Evolutionary conservation across 2,797 vertebrate species (phyloP).

Genomic region (Chloroceryle amazona): DNA sequence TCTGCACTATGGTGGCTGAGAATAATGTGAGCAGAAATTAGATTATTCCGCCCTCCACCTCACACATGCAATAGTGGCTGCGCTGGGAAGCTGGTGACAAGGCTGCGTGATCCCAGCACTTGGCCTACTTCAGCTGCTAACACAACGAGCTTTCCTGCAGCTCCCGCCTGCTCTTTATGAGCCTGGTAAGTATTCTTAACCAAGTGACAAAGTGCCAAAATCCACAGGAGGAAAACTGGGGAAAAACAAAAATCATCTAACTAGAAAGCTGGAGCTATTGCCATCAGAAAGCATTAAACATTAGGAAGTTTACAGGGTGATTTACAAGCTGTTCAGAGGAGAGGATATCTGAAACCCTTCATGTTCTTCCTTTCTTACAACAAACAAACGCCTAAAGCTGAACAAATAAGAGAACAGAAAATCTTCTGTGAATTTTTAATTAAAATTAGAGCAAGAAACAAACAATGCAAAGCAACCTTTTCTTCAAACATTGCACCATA

Average conservation of each 20-base stretch:
- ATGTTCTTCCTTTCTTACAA: background rate
- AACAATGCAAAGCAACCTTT: background rate
- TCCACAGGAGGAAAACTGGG: background rate
- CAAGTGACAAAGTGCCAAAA: background rate
- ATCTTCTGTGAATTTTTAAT: background rate
- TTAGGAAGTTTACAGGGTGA: background rate
- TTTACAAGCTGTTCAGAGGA: background rate
- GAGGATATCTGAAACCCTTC: background rate
- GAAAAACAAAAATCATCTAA: background rate
- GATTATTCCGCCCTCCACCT: background rate
- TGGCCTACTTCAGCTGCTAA: background rate
- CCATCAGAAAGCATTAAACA: background rate
- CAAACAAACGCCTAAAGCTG: background rate
- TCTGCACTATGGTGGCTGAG: background rate
- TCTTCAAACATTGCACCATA: background rate
- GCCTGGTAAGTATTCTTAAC: background rate
- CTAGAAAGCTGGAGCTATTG: background rate
- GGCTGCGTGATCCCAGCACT: background rate
- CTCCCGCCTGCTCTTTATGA: background rate
- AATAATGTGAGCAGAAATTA: accelerated
- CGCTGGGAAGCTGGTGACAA: background rate
- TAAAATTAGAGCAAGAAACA: background rate
- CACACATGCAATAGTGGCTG: background rate
- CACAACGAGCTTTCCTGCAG: background rate
- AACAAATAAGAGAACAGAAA: background rate